Evolutionary conservation across 2,888 invertebrate species (phyloP), one percentile per base, ranked within the genome.

Genomic region (Ischnura elegans): DNA sequence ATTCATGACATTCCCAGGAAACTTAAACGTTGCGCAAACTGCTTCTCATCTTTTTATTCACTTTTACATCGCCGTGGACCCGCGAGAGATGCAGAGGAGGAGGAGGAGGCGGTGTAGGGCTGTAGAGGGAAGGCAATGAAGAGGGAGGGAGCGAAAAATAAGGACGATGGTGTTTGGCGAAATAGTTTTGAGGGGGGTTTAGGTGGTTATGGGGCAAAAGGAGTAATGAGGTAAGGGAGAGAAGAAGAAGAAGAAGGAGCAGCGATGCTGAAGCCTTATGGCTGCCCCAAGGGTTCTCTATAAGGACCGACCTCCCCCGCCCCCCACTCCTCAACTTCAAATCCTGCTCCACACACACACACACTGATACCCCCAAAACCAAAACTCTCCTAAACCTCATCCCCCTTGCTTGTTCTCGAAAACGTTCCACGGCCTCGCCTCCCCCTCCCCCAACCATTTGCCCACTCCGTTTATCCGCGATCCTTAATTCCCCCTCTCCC

Each of bases 1-100:
- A 90, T 90, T 90, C 90, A 90, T 90, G 90, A 61, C 90, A 90
- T 90, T 90, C 90, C 61, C 61, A 61, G 90, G 90, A 90, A 90
- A 90, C 90, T 61, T 90, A 61, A 90, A 61, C 61, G 90, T 66
- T 55, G 90, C 90, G 87, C 87, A 87, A 87, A 87, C 87, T 66
- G 61, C 90, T 90, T 43, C 61, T 90, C 90, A 66, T 66, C 61
- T 90, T 90, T 61, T 90, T 90, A 90, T 90, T 90, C 90, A 90
- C 76, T 76, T 76, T 76, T n/a, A 36, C 76, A 76, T 76, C 76
- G 90, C 43, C 61, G 8, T 42, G 42, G 55, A 87, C 55, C 19
- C 13, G 87, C 43, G 90, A 90, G 43, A 42, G 29, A 36, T 87
- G 51, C 51, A 51, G 47, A 29, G 55, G 19, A 3, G 29, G 66